Base-by-base conservation (phyloP, 2,888 invertebrate species). In the Lordiphosa andalusiaca region DNA sequence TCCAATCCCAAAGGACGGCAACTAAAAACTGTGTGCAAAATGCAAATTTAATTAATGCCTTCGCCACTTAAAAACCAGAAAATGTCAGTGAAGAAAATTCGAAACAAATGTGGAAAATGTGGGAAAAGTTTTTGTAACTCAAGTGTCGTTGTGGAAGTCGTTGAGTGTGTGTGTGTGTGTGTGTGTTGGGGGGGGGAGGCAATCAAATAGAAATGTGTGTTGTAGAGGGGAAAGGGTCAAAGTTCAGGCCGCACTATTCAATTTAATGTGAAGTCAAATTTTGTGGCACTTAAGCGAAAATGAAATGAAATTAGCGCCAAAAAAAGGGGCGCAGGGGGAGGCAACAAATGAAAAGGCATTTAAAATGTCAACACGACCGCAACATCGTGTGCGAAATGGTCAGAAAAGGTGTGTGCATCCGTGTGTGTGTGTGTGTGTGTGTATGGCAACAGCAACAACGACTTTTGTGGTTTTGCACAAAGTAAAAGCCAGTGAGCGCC, bases 331-430 rank as follows among this genome's bases (percentile, higher is more conserved):
- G n/a, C 3, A 33, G 30, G 16, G 48, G 48, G 23, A 61, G 47
- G 51, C 70, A 67, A 72, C 72, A 74, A 84, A 84, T 84, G 73
- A 84, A 84, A 81, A 68, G 81, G 67, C 82, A 81, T 81, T 81
- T 84, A 77, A 81, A 81, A 81, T 81, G 80, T 81, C 80, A 81
- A 81, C 80, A 81, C 67, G 71, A 81, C 80, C 80, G 59, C 80
- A 81, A 74, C 84, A 84, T 81, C 72, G 84, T 83, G 84, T 83
- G 80, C 72, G 58, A 80, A 80, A 74, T 80, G 81, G 84, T 73
- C 78, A 69, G 69, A 71, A 80, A 73, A 83, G 83, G 78, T 83
- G 73, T 77, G 64, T 33, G 47, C 53, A 23, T 44, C 41, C 30
- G 25, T 39, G 30, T 35, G 19, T 63, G 36, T 39, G 30, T 49